phyloP scores from a whole-genome alignment of 2,797 vertebrate genomes.

The Crax fasciolata region DNA sequence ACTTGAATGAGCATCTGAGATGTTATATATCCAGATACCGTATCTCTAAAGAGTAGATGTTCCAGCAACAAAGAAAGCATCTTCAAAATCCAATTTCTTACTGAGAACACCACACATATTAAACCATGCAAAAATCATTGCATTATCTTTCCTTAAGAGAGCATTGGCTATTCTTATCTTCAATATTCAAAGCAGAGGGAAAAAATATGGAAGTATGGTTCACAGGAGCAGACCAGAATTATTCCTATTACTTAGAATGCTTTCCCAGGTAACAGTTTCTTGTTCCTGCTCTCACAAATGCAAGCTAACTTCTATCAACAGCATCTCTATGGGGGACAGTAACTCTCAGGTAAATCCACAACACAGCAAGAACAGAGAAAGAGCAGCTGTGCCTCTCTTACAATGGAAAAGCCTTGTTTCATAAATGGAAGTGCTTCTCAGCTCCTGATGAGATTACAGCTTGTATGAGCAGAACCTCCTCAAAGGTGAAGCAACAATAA shows the following conservation, averaged over 20 bases:
- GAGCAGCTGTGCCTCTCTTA: conserved; percentile 37
- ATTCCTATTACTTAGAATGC: neutral
- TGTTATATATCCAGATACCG: neutral
- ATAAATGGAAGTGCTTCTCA: conserved; percentile 37
- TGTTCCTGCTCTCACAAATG: neutral
- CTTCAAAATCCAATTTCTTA: neutral
- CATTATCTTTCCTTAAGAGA: neutral
- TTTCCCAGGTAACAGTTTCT: neutral
- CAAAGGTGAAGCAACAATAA: conserved; percentile 31
- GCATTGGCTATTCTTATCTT: neutral
- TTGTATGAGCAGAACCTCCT: neutral
- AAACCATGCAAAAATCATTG: neutral
- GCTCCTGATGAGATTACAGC: conserved; percentile 40
- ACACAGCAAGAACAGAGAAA: neutral
- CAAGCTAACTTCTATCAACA: neutral
- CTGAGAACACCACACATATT: neutral
- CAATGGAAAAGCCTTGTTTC: neutral
- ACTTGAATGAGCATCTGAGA: neutral
- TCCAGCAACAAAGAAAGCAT: neutral
- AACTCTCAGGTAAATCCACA: conserved; percentile 31
- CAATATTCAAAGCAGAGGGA: neutral
- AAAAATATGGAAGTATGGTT: neutral
- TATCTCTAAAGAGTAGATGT: neutral
- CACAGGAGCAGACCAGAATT: neutral
- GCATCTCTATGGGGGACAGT: neutral